Conservation (phyloP, 2,888 invertebrate genomes). For the Dichetophora obliterata region DNA sequence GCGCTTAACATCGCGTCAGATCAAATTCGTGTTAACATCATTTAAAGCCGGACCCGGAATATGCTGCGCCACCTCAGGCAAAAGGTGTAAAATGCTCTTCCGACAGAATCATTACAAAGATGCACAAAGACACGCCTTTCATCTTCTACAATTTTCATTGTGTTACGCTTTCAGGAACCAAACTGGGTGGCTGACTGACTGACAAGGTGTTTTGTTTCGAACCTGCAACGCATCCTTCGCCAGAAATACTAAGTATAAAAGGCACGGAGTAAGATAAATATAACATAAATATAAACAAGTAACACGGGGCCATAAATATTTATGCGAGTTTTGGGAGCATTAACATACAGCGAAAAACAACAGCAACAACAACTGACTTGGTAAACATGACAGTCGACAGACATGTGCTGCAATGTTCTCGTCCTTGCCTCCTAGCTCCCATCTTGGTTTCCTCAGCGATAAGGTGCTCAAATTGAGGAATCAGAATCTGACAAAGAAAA, state of each 20-base stretch:
- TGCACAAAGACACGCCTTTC: not conserved
- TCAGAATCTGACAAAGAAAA: conserved; percentile 22
- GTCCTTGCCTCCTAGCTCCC: not conserved
- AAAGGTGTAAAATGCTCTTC: conserved; percentile 17
- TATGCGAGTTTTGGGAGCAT: conserved; percentile 67
- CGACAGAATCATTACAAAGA: conserved; percentile 4
- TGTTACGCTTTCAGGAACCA: not conserved
- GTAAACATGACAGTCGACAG: conserved; percentile 32
- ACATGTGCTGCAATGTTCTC: not conserved
- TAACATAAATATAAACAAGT: conserved; percentile 38
- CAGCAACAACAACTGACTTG: conserved; percentile 20
- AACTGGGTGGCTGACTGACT: not conserved
- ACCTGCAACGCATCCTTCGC: not conserved
- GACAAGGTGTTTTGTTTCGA: not conserved
- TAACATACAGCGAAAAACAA: conserved; percentile 26
- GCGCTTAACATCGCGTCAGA: conserved; percentile 6
- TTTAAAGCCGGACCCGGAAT: conserved; percentile 5
- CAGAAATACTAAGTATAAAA: conserved; percentile 7
- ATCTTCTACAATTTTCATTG: not conserved
- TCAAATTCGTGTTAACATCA: conserved; percentile 30
- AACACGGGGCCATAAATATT: conserved; percentile 66
- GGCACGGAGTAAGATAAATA: conserved; percentile 16
- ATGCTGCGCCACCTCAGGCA: not conserved
- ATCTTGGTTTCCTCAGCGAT: not conserved
- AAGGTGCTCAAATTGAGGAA: conserved; percentile 8